A percentile compares a stretch with the other conserved stretches of the same genome.
Conservation (phyloP, 2,797 vertebrate species). For the Toxotes lorentzi region DNA sequence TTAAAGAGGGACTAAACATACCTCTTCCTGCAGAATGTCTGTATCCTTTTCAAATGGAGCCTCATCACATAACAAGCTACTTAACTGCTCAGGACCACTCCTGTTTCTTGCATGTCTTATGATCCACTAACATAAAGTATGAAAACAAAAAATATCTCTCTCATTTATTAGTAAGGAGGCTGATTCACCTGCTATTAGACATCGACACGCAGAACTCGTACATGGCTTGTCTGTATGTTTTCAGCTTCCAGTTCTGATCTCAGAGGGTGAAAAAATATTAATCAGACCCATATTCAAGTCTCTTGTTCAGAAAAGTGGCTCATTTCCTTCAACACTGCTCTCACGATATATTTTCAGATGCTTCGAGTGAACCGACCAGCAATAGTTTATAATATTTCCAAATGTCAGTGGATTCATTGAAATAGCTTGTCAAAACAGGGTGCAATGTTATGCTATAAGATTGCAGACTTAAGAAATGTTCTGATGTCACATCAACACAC, state of each 20-base stretch:
- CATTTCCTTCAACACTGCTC: not conserved
- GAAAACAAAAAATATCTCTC: slow-evolving; percentile 63
- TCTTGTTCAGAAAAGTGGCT: not conserved
- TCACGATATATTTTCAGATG: not conserved
- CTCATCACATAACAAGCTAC: slow-evolving; percentile 68
- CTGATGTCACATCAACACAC: slow-evolving; percentile 20
- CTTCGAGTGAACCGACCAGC: not conserved
- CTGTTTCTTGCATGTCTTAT: slow-evolving; percentile 73
- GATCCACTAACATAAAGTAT: slow-evolving; percentile 44
- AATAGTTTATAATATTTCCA: not conserved
- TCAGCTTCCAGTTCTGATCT: not conserved
- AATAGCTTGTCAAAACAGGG: slow-evolving; percentile 1
- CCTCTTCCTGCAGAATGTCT: slow-evolving; percentile 66
- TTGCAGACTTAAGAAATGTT: slow-evolving; percentile 16
- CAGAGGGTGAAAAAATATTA: not conserved
- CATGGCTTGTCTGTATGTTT: slow-evolving; percentile 5
- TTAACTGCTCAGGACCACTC: slow-evolving; percentile 61
- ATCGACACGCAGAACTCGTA: not conserved
- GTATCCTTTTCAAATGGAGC: slow-evolving; percentile 65
- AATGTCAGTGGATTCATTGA: not conserved
- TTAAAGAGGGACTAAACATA: slow-evolving; percentile 76
- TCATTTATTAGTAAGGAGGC: slow-evolving; percentile 66
- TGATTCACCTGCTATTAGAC: slow-evolving; percentile 36
- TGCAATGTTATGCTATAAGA: not conserved
- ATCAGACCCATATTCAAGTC: not conserved